These are phyloP conservation scores for Gila orcuttii DNA, from an alignment of 2,113 vertebrate genomes.

Conservation along the genomic window DNA sequence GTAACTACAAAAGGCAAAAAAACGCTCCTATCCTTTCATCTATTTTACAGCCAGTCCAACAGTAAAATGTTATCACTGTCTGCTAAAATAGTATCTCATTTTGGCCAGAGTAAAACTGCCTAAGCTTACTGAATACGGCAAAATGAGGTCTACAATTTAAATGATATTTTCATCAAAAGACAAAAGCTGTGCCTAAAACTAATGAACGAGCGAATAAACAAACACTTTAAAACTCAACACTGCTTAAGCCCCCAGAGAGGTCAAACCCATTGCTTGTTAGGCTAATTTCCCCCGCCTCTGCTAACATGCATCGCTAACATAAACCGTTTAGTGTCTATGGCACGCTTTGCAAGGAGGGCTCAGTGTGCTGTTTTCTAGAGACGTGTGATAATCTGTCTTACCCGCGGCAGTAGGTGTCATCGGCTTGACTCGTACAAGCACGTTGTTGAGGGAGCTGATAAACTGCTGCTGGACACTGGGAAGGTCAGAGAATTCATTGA, in stretches of 20 bases:
- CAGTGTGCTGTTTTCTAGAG: not conserved
- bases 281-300: not conserved
- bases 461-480: slow-evolving; percentile 41
- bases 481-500: slow-evolving; percentile 45
- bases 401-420: slow-evolving; percentile 6
- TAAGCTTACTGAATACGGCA: not conserved
- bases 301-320: not conserved
- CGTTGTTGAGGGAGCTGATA: slow-evolving; percentile 27
- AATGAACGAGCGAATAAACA: not conserved
- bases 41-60: not conserved
- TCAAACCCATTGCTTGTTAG: not conserved
- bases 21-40: slow-evolving; percentile 31
- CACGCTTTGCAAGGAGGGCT: not conserved
- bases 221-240: not conserved
- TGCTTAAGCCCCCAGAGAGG: not conserved
- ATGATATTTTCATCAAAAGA: not conserved
- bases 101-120: not conserved
- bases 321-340: not conserved
- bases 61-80: not conserved
- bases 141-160: not conserved
- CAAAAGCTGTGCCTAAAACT: not conserved
- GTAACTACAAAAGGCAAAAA: not conserved
- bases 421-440: not conserved
- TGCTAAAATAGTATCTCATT: not conserved
- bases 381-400: too few relatives aligned